Evolutionary conservation across 2,797 vertebrate species (phyloP).

Genomic region (Takifugu rubripes): DNA sequence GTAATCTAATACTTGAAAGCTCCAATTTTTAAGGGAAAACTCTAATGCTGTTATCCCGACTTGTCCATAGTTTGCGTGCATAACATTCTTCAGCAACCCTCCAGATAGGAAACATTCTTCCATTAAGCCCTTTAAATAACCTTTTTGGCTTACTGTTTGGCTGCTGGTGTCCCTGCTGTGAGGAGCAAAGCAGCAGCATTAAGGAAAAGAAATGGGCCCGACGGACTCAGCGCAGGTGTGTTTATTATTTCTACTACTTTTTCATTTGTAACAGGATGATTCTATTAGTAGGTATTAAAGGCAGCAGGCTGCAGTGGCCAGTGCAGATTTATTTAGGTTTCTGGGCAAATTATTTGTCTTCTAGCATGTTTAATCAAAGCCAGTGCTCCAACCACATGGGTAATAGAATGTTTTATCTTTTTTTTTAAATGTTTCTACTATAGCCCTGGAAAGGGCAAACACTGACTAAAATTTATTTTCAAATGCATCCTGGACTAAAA

Average conservation of each 20-base stretch:
- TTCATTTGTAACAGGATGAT: not conserved
- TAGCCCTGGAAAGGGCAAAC: too few species aligned
- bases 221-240: not conserved
- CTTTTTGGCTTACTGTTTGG: slow-evolving; percentile 33
- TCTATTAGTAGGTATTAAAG: not conserved
- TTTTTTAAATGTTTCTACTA: too few species aligned
- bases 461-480: too few species aligned
- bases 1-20: not conserved
- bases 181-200: slow-evolving; percentile 13
- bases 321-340: too few species aligned
- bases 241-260: not conserved
- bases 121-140: slow-evolving; percentile 29
- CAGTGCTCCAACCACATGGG: too few species aligned
- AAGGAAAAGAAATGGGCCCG: slow-evolving; percentile 1
- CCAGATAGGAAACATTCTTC: slow-evolving; percentile 31
- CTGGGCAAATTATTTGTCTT: too few species aligned
- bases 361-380: too few species aligned
- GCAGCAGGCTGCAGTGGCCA: too few species aligned
- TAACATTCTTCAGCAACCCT: slow-evolving; percentile 33
- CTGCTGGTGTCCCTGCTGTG: slow-evolving; percentile 38
- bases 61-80: slow-evolving; percentile 11
- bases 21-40: not conserved
- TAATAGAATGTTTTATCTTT: too few species aligned
- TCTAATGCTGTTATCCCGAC: slow-evolving; percentile 11
- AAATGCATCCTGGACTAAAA: too few species aligned